Conservation (phyloP, 1,140 invertebrate genomes). For the Diplogasteroides magnus region DNA sequence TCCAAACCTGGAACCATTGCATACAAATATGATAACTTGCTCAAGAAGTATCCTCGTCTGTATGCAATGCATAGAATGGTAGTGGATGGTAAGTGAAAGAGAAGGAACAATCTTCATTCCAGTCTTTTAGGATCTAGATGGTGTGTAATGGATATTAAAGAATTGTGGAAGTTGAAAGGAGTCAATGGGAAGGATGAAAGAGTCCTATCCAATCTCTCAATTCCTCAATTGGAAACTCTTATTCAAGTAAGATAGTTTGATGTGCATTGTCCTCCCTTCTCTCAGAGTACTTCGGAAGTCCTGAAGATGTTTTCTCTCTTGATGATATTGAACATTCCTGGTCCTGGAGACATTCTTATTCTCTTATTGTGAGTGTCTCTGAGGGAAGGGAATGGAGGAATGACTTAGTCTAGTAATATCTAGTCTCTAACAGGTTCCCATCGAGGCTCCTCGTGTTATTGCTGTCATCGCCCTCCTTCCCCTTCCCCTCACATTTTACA, state of each 20-base stretch:
- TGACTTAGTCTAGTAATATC: not conserved
- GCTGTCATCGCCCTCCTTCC: constrained; percentile 32
- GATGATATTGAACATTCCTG: constrained; percentile 27
- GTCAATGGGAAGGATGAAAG: constrained; percentile 26
- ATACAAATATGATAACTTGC: constrained; percentile 22
- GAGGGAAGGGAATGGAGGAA: too few relatives aligned
- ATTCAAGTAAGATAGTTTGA: constrained; percentile 41
- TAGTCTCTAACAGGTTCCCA: constrained; percentile 33
- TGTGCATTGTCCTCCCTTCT: too few relatives aligned
- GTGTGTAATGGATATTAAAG: constrained; percentile 38
- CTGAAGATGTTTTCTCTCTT: constrained; percentile 28
- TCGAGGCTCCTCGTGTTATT: constrained; percentile 38
- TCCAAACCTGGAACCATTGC: constrained; percentile 18
- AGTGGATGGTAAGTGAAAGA: constrained; percentile 17
- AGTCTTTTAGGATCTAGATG: constrained; percentile 35
- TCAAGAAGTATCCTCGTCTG: constrained; percentile 21
- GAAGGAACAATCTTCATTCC: not conserved
- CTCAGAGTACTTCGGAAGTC: constrained; percentile 23
- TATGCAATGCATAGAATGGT: constrained; percentile 22
- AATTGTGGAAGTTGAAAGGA: constrained; percentile 27
- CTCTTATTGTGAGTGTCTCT: constrained; percentile 26
- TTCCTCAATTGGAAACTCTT: constrained; percentile 31
- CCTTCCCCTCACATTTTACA: constrained; percentile 36
- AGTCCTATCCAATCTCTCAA: constrained; percentile 24
- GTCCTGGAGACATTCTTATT: constrained; percentile 27